phyloP scores from a whole-genome alignment of 1,140 invertebrate genomes.

The Paraescarpia echinospica region DNA sequence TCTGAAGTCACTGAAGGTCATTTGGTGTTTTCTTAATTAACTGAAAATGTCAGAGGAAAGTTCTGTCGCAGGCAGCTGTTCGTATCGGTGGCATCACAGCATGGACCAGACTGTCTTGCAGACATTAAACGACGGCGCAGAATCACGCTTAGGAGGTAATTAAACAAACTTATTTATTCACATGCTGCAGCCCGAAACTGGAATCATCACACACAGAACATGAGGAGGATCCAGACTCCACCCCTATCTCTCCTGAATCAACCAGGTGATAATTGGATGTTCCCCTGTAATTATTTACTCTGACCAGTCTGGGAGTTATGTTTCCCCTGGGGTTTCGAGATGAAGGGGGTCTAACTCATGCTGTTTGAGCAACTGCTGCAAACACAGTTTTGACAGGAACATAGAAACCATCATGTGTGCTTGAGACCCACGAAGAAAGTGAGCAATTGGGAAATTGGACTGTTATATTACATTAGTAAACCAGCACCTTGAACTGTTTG shows the following conservation, averaged over 20 bases:
- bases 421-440: background rate
- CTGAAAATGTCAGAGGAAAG: background rate
- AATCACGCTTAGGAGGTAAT: background rate
- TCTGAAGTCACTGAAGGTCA: background rate
- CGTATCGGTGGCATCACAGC: background rate
- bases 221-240: background rate
- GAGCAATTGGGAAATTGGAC: background rate
- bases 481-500: background rate
- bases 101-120: background rate
- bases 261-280: background rate
- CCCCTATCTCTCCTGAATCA: background rate
- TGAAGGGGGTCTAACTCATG: background rate
- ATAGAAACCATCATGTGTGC: background rate
- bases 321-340: background rate
- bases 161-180: background rate
- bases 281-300: background rate
- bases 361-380: background rate
- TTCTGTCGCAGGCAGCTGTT: background rate
- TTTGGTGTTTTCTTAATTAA: background rate
- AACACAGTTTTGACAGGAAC: background rate
- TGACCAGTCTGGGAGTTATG: background rate
- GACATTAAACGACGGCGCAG: background rate
- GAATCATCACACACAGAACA: background rate
- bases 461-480: background rate
- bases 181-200: background rate